Conservation (phyloP, 2,797 vertebrate species). For the Labroides dimidiatus region DNA sequence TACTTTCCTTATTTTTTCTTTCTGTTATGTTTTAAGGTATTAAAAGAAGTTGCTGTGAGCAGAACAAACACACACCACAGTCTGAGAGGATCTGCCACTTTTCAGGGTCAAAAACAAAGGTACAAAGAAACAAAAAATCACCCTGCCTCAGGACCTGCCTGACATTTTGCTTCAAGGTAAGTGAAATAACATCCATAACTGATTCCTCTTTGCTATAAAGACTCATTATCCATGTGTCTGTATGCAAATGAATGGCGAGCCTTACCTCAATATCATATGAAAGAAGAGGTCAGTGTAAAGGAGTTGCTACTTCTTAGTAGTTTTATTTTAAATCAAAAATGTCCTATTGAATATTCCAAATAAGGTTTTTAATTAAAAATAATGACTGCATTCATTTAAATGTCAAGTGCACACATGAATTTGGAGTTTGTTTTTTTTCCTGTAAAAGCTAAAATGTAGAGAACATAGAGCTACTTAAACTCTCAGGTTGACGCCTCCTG, state of each 20-base stretch:
- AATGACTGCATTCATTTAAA: not conserved
- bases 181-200: not conserved
- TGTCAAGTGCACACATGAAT: not conserved
- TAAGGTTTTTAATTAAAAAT: not conserved
- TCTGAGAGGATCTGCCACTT: constrained; percentile 49
- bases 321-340: not conserved
- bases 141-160: constrained; percentile 59
- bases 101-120: constrained; percentile 54
- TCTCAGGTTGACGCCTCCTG: constrained; percentile 44
- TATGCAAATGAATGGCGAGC: constrained; percentile 22
- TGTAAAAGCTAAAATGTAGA: constrained; percentile 59
- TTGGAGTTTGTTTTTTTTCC: constrained; percentile 20
- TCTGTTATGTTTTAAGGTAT: constrained; percentile 42
- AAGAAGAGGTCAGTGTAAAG: not conserved
- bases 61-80: constrained; percentile 48
- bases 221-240: constrained; percentile 10
- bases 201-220: not conserved
- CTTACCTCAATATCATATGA: not conserved
- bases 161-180: constrained; percentile 78
- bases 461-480: constrained; percentile 46
- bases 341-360: not conserved
- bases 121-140: constrained; percentile 56
- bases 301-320: too few relatives aligned
- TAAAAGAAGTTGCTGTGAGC: constrained; percentile 47
- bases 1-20: not conserved